Conservation (phyloP, 53 echinoderm and acorn worm species). For the Actinopyga echinites region DNA sequence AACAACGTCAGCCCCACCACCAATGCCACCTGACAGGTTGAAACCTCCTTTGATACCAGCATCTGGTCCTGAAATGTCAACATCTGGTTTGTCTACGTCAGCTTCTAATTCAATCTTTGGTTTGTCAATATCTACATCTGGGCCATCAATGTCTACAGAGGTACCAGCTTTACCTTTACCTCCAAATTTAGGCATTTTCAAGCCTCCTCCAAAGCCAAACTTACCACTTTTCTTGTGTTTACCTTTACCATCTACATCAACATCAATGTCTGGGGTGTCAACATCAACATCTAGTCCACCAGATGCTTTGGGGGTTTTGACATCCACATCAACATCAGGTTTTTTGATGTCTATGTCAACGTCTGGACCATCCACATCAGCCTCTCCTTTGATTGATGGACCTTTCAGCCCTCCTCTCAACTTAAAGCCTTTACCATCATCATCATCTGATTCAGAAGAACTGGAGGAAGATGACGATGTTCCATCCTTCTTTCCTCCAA, state of each 20-base stretch:
- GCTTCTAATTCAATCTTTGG: constrained; percentile 43
- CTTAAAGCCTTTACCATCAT: constrained; percentile 45
- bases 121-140: constrained; percentile 36
- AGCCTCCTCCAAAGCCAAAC: constrained; percentile 49
- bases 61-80: constrained; percentile 28
- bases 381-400: constrained; percentile 56
- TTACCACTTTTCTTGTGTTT: constrained; percentile 40
- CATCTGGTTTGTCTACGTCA: constrained; percentile 2
- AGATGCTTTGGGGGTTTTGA: background rate
- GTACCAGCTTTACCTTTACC: constrained; percentile 51
- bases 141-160: background rate
- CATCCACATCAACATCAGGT: constrained; percentile 37
- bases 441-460: constrained; percentile 21
- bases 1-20: constrained; percentile 41
- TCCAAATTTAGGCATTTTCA: constrained; percentile 67
- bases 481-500: constrained; percentile 19
- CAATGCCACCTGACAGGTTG: background rate
- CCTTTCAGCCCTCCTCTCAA: constrained; percentile 65
- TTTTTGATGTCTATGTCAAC: constrained; percentile 14
- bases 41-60: constrained; percentile 19
- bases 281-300: constrained; percentile 55
- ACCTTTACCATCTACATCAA: constrained; percentile 46
- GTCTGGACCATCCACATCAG: constrained; percentile 57
- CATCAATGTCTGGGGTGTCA: constrained; percentile 49
- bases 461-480: background rate